Evolutionary conservation across 35 echinoderm and acorn worm species (phyloP).

Genomic region (Hemicentrotus pulcherrimus): DNA sequence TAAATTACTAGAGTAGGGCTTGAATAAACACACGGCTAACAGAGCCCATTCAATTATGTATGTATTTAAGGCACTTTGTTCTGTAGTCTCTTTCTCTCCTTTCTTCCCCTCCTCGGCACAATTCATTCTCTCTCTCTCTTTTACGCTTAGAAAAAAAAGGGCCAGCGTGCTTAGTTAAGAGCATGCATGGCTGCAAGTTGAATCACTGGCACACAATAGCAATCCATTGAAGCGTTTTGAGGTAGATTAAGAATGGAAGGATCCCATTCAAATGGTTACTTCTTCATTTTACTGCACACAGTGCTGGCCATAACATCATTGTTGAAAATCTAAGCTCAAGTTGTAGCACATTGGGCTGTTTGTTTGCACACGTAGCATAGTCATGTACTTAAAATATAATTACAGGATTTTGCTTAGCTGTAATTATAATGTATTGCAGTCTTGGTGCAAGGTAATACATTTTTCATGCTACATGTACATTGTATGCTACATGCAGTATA

Average conservation of each 20-base stretch:
- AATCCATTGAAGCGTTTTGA: not conserved
- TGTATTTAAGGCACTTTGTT: slow-evolving; percentile 42
- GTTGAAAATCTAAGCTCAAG: not conserved
- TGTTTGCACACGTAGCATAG: no score
- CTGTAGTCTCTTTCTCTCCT: not conserved
- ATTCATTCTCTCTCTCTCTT: not conserved
- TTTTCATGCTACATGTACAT: no score
- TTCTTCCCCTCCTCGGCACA: not conserved
- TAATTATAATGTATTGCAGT: no score
- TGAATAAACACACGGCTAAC: slow-evolving; percentile 23
- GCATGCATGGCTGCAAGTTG: not conserved
- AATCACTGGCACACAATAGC: not conserved
- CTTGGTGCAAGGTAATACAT: no score
- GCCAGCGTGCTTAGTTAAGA: not conserved
- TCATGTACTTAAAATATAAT: no score
- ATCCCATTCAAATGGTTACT: slow-evolving; percentile 2
- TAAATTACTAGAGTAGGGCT: slow-evolving; percentile 32
- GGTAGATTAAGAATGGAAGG: not conserved
- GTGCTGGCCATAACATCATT: not conserved
- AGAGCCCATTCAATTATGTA: not conserved
- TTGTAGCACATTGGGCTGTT: not conserved
- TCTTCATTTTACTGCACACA: not conserved
- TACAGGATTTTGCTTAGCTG: no score
- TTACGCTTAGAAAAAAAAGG: not conserved
- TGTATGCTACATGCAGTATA: no score